Base-by-base conservation (phyloP, 2,113 vertebrate genomes). In the Gobiocypris rarus region DNA sequence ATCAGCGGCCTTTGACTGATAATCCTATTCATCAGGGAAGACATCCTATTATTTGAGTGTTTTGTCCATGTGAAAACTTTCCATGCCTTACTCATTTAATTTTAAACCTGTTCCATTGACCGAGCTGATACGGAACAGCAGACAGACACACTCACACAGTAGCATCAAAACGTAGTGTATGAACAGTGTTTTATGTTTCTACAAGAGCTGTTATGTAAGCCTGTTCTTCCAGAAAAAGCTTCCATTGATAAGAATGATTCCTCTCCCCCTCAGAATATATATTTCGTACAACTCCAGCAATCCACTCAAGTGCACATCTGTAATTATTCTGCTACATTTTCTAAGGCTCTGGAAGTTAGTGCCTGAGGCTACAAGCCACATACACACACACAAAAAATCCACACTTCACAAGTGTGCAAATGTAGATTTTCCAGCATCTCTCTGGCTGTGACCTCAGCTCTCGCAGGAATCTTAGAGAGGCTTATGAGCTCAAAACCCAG, bases 61-160 rank as follows among this genome's bases (percentile, higher is more conserved):
- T 19, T 84, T 61, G 70, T 58, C 54, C 81, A 81, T 28, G 59
- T 83, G 87, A 54, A 83, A 90, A 28, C 75, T 86, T 73, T 87
- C 81, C 85, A 92, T 86, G 89, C 90, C 87, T 91, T 92, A 94
- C 93, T 93, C 91, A 87, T 87, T 86, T 86, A 87, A 87, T 86
- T 88, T 58, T 58, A 45, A 31, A 82, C 79, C 86, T 84, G 87
- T 85, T 92, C 14, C 59, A 81, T 82, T 87, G 87, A 77, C 85
- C 84, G 43, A 50, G 82, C 17, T 71, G 58, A 80, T 86, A 56
- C 48, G 75, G n/a, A 86, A 59, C 41, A 71, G 17, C 48, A 70
- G 13, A 79, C 43, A 15, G 13, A 71, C 56, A 86, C 83, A 84
- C 83, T 75, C 79, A 28, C 78, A 59, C 70, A 81, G 89, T 88